phyloP scores from a whole-genome alignment of 2,888 invertebrate genomes.

The Lissocephala sabroskyi region DNA sequence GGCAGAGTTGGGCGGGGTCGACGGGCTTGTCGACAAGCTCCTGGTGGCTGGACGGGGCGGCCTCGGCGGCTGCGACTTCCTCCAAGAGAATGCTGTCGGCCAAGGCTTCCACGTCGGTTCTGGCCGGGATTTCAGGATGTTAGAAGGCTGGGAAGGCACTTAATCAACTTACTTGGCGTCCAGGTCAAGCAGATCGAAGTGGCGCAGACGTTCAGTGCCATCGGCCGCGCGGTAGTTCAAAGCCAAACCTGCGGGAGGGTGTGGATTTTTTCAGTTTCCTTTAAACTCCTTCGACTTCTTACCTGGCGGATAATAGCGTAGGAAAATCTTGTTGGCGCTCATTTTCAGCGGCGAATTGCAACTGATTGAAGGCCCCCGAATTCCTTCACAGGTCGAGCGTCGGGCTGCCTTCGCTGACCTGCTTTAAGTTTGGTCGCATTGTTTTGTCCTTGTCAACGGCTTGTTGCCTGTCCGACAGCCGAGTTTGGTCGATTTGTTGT shows the following conservation, averaged over 20 bases:
- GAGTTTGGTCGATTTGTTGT: conserved; percentile 50
- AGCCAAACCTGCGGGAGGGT: conserved; percentile 73
- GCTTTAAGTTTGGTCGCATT: conserved; percentile 48
- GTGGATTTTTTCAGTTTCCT: background rate
- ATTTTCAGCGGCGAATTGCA: conserved; percentile 66
- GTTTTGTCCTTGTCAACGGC: conserved; percentile 22
- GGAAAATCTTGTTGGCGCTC: conserved; percentile 80
- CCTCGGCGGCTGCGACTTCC: conserved; percentile 28
- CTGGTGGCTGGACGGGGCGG: background rate
- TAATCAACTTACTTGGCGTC: conserved; percentile 75
- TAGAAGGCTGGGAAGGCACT: no score
- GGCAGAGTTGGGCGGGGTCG: background rate
- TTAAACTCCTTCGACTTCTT: conserved; percentile 3
- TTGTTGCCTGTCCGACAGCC: no score
- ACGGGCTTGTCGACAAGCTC: background rate
- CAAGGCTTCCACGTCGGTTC: conserved; percentile 41
- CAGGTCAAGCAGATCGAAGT: conserved; percentile 79
- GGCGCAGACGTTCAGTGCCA: conserved; percentile 75
- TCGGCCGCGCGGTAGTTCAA: conserved; percentile 77
- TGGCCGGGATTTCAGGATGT: background rate
- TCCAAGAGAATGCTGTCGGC: conserved; percentile 42
- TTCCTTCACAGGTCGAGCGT: conserved; percentile 29
- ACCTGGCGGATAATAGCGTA: conserved; percentile 83
- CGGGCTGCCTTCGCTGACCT: conserved; percentile 45
- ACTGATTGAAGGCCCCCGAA: conserved; percentile 1